Conservation (phyloP, 2,888 invertebrate genomes). For the Eueremaeus valkanovi region DNA sequence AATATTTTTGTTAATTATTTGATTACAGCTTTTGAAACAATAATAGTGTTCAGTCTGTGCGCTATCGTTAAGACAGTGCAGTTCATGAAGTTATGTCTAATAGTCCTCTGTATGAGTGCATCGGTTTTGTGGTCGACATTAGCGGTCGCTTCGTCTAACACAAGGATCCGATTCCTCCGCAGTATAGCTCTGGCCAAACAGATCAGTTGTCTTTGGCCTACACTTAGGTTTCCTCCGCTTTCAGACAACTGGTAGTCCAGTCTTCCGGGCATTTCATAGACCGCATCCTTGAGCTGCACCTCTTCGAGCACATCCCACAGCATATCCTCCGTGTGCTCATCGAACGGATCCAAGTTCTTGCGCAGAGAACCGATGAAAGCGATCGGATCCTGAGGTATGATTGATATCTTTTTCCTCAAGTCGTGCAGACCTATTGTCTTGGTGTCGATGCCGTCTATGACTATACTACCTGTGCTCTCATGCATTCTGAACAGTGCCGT, state of each 20-base stretch:
- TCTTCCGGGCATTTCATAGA: conserved; percentile 62
- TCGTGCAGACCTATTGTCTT: conserved; percentile 61
- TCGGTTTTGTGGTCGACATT: conserved; percentile 70
- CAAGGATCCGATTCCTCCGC: conserved; percentile 73
- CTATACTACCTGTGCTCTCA: conserved; percentile 52
- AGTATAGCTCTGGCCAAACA: conserved; percentile 85
- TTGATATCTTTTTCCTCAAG: conserved; percentile 53
- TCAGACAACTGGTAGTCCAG: conserved; percentile 67
- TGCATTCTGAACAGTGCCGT: conserved; percentile 55
- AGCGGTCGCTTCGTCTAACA: conserved; percentile 88
- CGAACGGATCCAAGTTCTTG: conserved; percentile 82
- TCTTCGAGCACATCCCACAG: conserved; percentile 80
- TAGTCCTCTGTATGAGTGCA: conserved; percentile 73
- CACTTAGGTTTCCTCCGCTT: conserved; percentile 78
- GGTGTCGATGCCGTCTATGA: conserved; percentile 55
- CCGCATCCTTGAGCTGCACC: conserved; percentile 67
- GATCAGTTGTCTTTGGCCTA: conserved; percentile 83
- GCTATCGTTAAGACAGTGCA: conserved; percentile 55
- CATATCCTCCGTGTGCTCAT: conserved; percentile 68
- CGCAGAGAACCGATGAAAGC: conserved; percentile 80
- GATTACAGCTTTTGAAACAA: too few relatives aligned
- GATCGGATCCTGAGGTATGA: conserved; percentile 64
- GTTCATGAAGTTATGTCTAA: conserved; percentile 69
- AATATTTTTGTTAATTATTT: too few relatives aligned
- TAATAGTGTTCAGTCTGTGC: conserved; percentile 75